Evolutionary conservation across 1,140 invertebrate species (phyloP).

Genomic region (Saccostrea cuccullata): DNA sequence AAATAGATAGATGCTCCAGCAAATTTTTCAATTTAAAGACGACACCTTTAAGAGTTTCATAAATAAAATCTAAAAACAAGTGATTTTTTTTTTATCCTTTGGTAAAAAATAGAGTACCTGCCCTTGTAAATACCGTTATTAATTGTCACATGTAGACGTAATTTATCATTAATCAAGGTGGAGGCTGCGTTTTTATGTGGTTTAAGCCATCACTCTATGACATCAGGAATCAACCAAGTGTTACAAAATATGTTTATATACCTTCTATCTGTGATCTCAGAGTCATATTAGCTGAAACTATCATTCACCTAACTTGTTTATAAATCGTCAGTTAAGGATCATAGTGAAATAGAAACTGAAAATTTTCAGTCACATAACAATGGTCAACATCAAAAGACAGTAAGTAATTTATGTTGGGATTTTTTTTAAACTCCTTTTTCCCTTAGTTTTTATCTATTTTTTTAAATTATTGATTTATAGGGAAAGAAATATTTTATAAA

Average conservation of each 20-base stretch:
- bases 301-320: neutral
- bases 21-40: neutral
- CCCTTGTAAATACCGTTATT: neutral
- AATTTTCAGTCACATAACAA: neutral
- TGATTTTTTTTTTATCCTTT: neutral
- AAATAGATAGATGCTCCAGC: neutral
- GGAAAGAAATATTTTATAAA: too few relatives aligned
- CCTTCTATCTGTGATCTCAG: neutral
- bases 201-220: neutral
- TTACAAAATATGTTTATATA: slow-evolving; percentile 25
- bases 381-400: neutral
- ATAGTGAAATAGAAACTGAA: neutral
- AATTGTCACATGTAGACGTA: slow-evolving; percentile 24
- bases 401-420: neutral
- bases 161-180: slow-evolving; percentile 26
- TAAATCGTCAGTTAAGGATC: neutral
- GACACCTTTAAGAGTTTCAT: neutral
- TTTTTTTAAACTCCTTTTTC: too few relatives aligned
- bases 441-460: too few relatives aligned
- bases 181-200: slow-evolving; percentile 22
- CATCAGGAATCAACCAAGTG: slow-evolving; percentile 28
- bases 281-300: neutral
- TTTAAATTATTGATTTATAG: too few relatives aligned
- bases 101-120: neutral
- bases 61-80: neutral